Evolutionary conservation across 2,113 vertebrate species (phyloP).

Genomic region (Trachemys scripta): DNA sequence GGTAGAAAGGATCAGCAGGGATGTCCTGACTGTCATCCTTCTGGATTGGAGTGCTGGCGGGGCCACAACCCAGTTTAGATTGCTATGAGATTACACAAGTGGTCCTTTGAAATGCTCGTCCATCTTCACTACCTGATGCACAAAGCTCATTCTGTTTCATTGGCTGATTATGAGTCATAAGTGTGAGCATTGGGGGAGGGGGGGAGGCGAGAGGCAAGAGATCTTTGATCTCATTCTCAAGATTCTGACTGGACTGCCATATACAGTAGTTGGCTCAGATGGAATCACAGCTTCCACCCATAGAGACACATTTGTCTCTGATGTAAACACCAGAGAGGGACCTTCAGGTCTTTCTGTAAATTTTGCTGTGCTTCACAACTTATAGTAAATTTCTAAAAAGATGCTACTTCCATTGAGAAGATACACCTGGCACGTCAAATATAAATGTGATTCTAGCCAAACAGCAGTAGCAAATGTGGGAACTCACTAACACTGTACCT

Average conservation of each 20-base stretch:
- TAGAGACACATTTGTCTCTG: not conserved
- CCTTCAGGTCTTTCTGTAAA: not conserved
- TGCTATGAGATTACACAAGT: not conserved
- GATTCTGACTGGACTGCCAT: no score
- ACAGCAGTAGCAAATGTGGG: not conserved
- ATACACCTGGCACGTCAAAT: not conserved
- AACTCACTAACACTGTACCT: not conserved
- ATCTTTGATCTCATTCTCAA: not conserved
- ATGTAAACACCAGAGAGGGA: not conserved
- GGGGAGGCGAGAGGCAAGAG: not conserved
- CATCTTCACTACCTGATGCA: fast-evolving
- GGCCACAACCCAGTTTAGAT: not conserved
- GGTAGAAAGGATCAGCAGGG: not conserved
- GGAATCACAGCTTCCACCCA: not conserved
- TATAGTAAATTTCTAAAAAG: not conserved
- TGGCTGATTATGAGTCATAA: not conserved
- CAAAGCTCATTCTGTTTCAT: not conserved
- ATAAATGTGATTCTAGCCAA: not conserved
- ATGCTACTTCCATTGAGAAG: not conserved
- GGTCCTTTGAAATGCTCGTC: not conserved
- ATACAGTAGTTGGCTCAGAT: not conserved
- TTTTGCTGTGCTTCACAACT: not conserved
- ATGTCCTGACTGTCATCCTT: fast-evolving
- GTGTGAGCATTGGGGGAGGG: not conserved
- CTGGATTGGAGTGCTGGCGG: not conserved